These are phyloP conservation scores for Eira barbara DNA, from an alignment of 2,113 vertebrate genomes.

Conservation along the genomic window DNA sequence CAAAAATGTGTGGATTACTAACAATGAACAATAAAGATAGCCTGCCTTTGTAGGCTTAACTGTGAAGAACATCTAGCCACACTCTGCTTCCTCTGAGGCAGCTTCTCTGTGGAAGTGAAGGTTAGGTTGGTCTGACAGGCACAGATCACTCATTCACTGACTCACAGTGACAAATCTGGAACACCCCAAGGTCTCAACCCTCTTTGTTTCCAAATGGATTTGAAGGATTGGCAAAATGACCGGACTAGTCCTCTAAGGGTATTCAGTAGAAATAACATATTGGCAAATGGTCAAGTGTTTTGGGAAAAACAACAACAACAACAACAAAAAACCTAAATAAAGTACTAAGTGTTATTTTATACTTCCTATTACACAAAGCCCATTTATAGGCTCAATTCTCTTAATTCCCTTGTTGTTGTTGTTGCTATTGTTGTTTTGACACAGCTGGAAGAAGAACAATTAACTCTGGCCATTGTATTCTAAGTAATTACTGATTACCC, in stretches of 20 bases:
- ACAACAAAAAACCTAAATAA: neutral
- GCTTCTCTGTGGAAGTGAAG: neutral
- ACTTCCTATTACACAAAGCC: neutral
- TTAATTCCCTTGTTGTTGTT: neutral
- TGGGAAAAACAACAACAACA: neutral
- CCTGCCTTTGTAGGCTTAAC: neutral
- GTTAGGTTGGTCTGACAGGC: neutral
- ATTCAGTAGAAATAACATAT: neutral
- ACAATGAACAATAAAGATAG: neutral
- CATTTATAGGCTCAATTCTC: conserved; percentile 21
- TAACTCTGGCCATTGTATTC: conserved; percentile 31
- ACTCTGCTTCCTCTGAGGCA: fast-evolving
- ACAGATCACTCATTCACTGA: neutral
- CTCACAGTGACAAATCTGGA: neutral
- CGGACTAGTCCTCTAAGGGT: neutral
- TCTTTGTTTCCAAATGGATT: neutral
- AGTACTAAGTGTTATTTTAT: conserved; percentile 28
- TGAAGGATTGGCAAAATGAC: conserved; percentile 5
- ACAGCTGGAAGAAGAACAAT: conserved; percentile 52
- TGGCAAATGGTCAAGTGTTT: neutral
- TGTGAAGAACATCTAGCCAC: neutral
- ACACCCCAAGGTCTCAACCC: neutral
- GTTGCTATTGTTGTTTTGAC: conserved; percentile 37
- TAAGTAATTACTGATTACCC: conserved; percentile 66
- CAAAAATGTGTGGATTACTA: neutral